Base-by-base conservation (phyloP, 2,797 vertebrate genomes). In the Propithecus deckenii region DNA sequence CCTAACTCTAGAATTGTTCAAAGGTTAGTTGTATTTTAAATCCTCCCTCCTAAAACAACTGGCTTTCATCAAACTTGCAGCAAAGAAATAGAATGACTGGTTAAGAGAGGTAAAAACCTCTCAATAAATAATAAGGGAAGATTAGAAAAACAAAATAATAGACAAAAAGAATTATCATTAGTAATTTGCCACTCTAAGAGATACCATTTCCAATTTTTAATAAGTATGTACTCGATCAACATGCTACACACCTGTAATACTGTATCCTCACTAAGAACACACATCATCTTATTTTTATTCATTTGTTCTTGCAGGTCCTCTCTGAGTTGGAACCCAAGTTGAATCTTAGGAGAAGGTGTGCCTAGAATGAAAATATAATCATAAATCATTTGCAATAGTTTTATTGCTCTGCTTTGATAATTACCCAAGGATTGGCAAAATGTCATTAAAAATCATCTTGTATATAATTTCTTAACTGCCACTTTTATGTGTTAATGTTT, bases 301-400 rank as follows among this genome's bases (percentile, higher is more conserved):
- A 65, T 93, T 46, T 67, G 7, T 20, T 25, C 22, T 46, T 30
- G 86, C 4, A 41, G 4, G 7, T 75, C 14, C 28, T 90, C 83
- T 96, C 1, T 23, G 48, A 30, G 83, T 81, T 95, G 97, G 48
- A 11, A 81, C 2, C 76, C 46, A 96, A 87, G 89, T n/a, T 61
- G 10, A 76, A 98, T 96, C 92, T 98, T 98, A 96, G 98, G 98
- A 97, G 98, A 98, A 41, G 1, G 1, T 28, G 0, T 0, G 38
- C 87, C 99, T 99, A 92, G 9, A 23, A 43, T 43, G 18, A 97
- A 97, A 79, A 97, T 25, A 41, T 10, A 95, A 81, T 85, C 20
- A 86, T 35, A 95, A 94, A 48, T 95, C 25, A 94, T 76, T 74
- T 81, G 12, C 43, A 87, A 59, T 74, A 89, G 7, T 92, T 94